Conservation (phyloP, 92 coral and sea anemone species). For the Ricordea florida region DNA sequence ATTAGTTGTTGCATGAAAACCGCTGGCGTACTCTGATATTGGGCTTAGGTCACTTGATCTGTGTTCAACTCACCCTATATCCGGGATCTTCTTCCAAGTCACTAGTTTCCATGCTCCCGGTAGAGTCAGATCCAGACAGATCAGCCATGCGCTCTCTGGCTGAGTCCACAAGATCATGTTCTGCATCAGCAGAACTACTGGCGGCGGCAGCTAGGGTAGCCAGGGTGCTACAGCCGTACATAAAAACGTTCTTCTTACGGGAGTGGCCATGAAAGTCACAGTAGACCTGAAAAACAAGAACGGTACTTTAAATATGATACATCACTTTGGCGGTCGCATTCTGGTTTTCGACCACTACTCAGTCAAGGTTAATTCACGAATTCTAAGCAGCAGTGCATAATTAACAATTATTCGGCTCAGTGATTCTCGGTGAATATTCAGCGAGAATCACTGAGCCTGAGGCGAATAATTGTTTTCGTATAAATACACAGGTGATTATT, state of each 20-base stretch:
- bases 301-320: not conserved
- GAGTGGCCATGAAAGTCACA: slow-evolving; percentile 99
- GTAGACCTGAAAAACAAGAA: slow-evolving; percentile 66
- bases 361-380: no score
- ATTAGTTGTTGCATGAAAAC: no score
- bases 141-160: slow-evolving; percentile 70
- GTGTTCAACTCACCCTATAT: slow-evolving; percentile 62
- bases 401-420: no score
- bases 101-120: slow-evolving; percentile 82
- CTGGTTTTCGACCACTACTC: no score
- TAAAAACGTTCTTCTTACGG: slow-evolving; percentile 95
- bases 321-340: no score
- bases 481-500: no score
- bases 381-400: no score
- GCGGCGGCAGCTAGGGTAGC: slow-evolving; percentile 81
- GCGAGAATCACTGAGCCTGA: no score
- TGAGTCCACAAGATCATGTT: slow-evolving; percentile 72
- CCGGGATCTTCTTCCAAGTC: slow-evolving; percentile 77
- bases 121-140: slow-evolving; percentile 75
- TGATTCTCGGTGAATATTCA: no score
- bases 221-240: slow-evolving; percentile 91
- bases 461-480: no score
- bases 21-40: not conserved
- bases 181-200: slow-evolving; percentile 77
- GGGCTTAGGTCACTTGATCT: not conserved